phyloP scores from a whole-genome alignment of 2,888 invertebrate species.

The Ophion ventricosus region DNA sequence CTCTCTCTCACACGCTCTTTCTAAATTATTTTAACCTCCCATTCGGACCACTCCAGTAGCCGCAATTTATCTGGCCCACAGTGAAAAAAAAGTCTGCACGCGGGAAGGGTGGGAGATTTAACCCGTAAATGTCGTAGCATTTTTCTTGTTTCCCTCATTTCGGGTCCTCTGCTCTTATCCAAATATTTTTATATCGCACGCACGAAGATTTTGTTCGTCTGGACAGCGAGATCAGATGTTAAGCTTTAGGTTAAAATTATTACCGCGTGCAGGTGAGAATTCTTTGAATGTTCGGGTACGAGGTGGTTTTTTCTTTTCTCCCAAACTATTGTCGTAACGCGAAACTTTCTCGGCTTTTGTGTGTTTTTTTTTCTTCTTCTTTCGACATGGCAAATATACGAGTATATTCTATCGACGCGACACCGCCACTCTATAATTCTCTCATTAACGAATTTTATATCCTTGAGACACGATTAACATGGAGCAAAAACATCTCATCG shows the following conservation, averaged over 20 bases:
- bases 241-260: neutral
- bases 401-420: neutral
- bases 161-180: neutral
- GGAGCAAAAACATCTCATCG: neutral
- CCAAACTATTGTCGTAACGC: neutral
- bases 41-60: slow-evolving; percentile 44
- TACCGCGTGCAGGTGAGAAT: neutral
- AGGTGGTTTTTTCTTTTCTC: neutral
- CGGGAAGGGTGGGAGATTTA: slow-evolving; percentile 67
- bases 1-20: slow-evolving; percentile 31
- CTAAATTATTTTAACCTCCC: slow-evolving; percentile 36
- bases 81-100: slow-evolving; percentile 73
- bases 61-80: slow-evolving; percentile 69
- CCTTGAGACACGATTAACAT: neutral
- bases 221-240: neutral
- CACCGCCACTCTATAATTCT: neutral
- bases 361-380: neutral
- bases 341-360: neutral
- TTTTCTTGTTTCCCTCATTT: slow-evolving; percentile 1
- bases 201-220: neutral
- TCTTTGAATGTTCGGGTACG: neutral
- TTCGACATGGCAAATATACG: neutral
- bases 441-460: neutral
- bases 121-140: slow-evolving; percentile 18
- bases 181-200: neutral